Base-by-base conservation (phyloP, 2,797 vertebrate genomes). In the Chromobotia macracanthus region DNA sequence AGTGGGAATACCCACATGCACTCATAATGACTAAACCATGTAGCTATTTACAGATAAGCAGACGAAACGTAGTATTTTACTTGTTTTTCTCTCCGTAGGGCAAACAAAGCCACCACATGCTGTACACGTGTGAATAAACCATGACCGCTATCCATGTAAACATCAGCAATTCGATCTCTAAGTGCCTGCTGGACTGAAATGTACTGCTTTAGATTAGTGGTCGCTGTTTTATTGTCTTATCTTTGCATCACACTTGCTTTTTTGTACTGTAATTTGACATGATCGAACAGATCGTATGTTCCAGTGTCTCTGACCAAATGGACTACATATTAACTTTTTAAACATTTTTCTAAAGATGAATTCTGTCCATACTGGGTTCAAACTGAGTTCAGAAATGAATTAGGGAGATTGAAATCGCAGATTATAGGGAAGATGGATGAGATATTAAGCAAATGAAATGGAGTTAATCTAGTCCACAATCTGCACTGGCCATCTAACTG, bases 211-310 rank as follows among this genome's bases (percentile, higher is more conserved):
- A 21, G 79, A 86, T 82, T 81, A 74, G 15, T 71, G 41, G 78
- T 76, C 65, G 72, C 48, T 64, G 72, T 68, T 82, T 68, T 44
- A 67, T 66, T 77, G 67, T 69, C 61, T 83, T 83, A 79, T 81
- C 79, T 72, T 21, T 6, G 46, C 12, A 7, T 50, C 3, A 28
- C 79, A 73, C 56, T 69, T 31, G 53, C 63, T 66, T 44, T 61
- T 77, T 70, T 56, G 69, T 81, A 79, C 78, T 60, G 66, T 69
- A 82, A 80, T 84, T 83, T 72, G 78, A 86, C 79, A 71, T 74
- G 71, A n/a, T n/a, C 1, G 67, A 44, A 44, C 61, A 78, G 81
- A 86, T 84, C 75, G 77, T 72, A 51, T 55, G 6, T 10, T 80
- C 72, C 76, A 67, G 58, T 55, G 74, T 67, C 18, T 44, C 64